Base-by-base conservation (phyloP, 2,888 invertebrate species). In the Altica lythri region DNA sequence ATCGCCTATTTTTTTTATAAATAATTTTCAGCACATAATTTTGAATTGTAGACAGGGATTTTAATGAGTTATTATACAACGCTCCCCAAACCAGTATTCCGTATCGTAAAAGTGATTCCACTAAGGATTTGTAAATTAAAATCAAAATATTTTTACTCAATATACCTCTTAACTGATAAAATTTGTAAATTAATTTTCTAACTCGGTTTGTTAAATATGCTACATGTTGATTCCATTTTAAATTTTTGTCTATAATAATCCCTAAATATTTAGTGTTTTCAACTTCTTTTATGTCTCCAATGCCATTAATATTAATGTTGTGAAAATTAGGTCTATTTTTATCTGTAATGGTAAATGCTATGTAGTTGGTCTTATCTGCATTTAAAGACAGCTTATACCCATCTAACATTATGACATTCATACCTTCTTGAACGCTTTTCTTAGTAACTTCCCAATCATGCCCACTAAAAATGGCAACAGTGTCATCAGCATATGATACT, bases 401-500 rank as follows among this genome's bases (percentile, higher is more conserved):
- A 27, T 43, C 42, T 16, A 43, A 43, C 42, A 27, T 43, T 27
- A 25, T 44, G 44, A 30, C 30, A 29, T 44, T 44, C 44, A 30
- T 27, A 27, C 43, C 27, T 43, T 43, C 43, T 43, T 43, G 43
- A 43, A 27, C 43, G 9, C 43, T 43, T 44, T 29, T 2, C 14
- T 44, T 29, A 29, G 44, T 44, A 44, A 16, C 30, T 22, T 25
- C 42, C 42, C 25, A 42, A 42, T 42, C 42, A 42, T 22, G 13
- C 13, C 42, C 42, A 42, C 42, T 42, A 22, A 42, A 12, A 25
- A 42, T 42, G 42, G 42, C 42, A 42, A 42, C 42, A 22, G 42
- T 42, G 25, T 42, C 42, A 42, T 42, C 42, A 25, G 25, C 44
- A 44, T 44, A 44, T 29, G 44, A 44, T 44, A 44, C 12, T 29